Conservation (phyloP, 2,113 vertebrate species). For the Gobius niger region DNA sequence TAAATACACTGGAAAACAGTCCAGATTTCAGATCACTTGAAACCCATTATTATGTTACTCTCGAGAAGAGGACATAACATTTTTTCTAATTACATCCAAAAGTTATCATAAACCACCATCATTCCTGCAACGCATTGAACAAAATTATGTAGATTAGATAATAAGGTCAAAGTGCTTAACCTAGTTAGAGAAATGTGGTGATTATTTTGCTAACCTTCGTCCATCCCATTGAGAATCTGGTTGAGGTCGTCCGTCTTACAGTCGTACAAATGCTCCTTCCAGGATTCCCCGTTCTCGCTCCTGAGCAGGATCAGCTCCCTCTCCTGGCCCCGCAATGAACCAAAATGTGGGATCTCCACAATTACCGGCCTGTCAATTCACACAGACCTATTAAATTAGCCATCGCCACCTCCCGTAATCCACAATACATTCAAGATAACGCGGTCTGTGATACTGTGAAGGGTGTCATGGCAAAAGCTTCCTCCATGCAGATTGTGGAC, state of each 20-base stretch:
- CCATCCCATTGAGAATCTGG: slow-evolving; percentile 96
- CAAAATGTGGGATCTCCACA: slow-evolving; percentile 98
- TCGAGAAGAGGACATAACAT: no score
- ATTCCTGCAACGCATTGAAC: no score
- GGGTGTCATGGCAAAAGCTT: slow-evolving; percentile 19
- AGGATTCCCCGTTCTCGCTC: slow-evolving; percentile 94
- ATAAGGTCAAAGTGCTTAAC: no score
- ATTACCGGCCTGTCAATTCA: slow-evolving; percentile 89
- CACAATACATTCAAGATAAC: neutral
- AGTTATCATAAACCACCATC: no score
- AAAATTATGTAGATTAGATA: no score
- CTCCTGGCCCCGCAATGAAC: slow-evolving; percentile 94
- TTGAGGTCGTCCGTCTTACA: slow-evolving; percentile 86
- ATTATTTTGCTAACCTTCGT: slow-evolving; percentile 83
- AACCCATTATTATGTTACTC: no score
- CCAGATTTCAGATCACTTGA: no score
- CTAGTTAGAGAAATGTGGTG: neutral
- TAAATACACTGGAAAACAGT: no score
- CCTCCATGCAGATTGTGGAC: slow-evolving; percentile 29
- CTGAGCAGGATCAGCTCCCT: slow-evolving; percentile 94
- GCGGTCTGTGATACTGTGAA: slow-evolving; percentile 6
- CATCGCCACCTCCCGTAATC: neutral
- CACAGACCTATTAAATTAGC: slow-evolving; percentile 15
- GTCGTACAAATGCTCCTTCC: slow-evolving; percentile 98
- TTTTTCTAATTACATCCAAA: no score